Evolutionary conservation across 2,888 invertebrate genomes (phyloP).

Genomic region (Allacma fusca): DNA sequence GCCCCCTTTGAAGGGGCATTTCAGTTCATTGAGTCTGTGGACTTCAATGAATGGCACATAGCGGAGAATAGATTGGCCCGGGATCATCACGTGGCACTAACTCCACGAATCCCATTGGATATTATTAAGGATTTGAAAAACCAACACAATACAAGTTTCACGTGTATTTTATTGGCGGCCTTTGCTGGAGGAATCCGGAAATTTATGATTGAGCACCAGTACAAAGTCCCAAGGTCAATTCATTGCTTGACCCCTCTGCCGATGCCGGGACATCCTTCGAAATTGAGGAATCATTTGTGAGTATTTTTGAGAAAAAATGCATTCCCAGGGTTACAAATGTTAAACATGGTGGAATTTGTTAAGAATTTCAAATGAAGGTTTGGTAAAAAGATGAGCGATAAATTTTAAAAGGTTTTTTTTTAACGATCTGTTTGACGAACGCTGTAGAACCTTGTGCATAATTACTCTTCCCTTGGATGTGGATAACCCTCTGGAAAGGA

Average conservation of each 20-base stretch:
- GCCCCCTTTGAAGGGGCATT: conserved; percentile 44
- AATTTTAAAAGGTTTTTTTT: too few relatives aligned
- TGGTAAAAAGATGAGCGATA: too few relatives aligned
- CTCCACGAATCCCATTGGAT: conserved; percentile 49
- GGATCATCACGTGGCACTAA: conserved; percentile 47
- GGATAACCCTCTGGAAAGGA: conserved; percentile 29
- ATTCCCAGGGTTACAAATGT: too few relatives aligned
- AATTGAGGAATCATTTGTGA: conserved; percentile 35
- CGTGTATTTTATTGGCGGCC: conserved; percentile 55
- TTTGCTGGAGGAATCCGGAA: conserved; percentile 56
- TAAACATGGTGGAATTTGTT: too few relatives aligned
- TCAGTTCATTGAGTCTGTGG: conserved; percentile 49
- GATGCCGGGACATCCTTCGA: conserved; percentile 40
- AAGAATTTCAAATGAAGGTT: too few relatives aligned
- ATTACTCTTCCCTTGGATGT: conserved; percentile 39
- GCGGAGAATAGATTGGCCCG: conserved; percentile 44
- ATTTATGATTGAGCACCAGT: conserved; percentile 50
- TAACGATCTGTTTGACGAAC: too few relatives aligned
- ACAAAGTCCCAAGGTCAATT: conserved; percentile 45
- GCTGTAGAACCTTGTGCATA: conserved; percentile 41
- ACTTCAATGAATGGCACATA: conserved; percentile 58
- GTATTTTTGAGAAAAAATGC: too few relatives aligned
- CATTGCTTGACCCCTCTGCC: conserved; percentile 45
- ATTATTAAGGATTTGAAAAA: conserved; percentile 49
- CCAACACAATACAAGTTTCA: conserved; percentile 48